Evolutionary conservation across 1,140 invertebrate species (phyloP).

Genomic region (Schlechtendalia chinensis): DNA sequence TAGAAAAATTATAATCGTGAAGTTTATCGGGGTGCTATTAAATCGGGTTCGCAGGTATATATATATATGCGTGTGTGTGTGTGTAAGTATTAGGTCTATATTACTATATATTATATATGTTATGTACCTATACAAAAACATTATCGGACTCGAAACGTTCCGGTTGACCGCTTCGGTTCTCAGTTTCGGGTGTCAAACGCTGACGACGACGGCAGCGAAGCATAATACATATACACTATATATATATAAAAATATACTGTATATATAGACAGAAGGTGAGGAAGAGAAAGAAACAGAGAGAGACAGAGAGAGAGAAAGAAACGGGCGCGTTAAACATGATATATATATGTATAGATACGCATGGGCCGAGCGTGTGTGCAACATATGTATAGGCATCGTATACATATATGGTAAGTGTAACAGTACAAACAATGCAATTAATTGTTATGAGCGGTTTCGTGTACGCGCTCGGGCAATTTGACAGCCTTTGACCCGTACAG

Average conservation of each 20-base stretch:
- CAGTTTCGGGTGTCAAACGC: slow-evolving; percentile 42
- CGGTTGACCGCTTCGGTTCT: slow-evolving; percentile 30
- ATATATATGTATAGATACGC: too few relatives aligned
- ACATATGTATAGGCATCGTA: slow-evolving; percentile 9
- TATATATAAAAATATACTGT: too few relatives aligned
- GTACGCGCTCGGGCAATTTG: slow-evolving; percentile 34
- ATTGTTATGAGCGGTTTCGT: slow-evolving; percentile 45
- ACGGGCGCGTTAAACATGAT: not conserved
- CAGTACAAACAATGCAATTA: slow-evolving; percentile 47
- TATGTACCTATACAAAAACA: not conserved
- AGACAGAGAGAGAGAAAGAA: slow-evolving; percentile 22
- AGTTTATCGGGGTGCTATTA: not conserved
- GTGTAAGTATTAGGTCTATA: not conserved
- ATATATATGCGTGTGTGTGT: not conserved
- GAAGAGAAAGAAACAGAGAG: not conserved
- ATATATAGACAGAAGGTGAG: too few relatives aligned
- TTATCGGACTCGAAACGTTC: slow-evolving; percentile 19
- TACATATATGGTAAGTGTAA: not conserved
- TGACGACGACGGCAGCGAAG: not conserved
- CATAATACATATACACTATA: too few relatives aligned
- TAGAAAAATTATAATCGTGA: not conserved
- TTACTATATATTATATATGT: not conserved
- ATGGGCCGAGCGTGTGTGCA: too few relatives aligned
- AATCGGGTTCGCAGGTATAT: slow-evolving; percentile 23
- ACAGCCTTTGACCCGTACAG: slow-evolving; percentile 43